phyloP scores from a whole-genome alignment of 2,797 vertebrate species.

The Dryobates pubescens region DNA sequence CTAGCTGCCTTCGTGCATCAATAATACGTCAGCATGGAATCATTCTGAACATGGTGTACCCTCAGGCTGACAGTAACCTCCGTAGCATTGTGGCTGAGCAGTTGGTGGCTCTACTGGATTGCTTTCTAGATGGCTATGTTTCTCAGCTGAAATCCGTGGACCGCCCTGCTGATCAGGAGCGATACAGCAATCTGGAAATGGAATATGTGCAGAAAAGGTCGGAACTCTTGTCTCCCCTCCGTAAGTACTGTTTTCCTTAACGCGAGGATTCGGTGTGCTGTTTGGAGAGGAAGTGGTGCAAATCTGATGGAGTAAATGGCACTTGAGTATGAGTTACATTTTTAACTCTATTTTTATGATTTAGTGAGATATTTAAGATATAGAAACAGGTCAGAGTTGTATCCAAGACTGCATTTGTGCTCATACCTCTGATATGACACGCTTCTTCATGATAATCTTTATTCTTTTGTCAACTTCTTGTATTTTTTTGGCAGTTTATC shows the following conservation, averaged over 20 bases:
- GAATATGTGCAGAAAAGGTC: conserved; percentile 91
- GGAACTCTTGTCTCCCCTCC: conserved; percentile 85
- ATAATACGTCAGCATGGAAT: conserved; percentile 86
- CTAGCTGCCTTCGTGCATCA: conserved; percentile 79
- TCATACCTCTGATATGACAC: accelerated
- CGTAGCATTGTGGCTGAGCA: conserved; percentile 88
- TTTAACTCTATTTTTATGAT: not conserved
- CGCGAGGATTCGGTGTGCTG: accelerated
- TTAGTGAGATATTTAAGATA: not conserved
- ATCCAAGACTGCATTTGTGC: not conserved
- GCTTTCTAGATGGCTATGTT: conserved; percentile 87
- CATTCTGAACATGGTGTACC: conserved; percentile 88
- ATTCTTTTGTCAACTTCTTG: not conserved
- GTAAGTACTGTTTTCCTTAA: conserved; percentile 78
- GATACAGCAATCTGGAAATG: conserved; percentile 87
- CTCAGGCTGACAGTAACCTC: conserved; percentile 87
- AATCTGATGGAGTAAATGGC: not conserved
- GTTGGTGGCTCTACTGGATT: conserved; percentile 89
- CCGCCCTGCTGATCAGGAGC: conserved; percentile 82
- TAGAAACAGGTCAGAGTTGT: not conserved
- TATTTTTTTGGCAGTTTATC: not conserved
- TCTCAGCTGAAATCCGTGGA: conserved; percentile 90
- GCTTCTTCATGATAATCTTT: not conserved
- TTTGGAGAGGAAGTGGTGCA: accelerated
- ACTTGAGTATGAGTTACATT: not conserved